These are phyloP conservation scores for Toxonevra muliebris DNA, from an alignment of 2,888 invertebrate genomes.

Conservation along the genomic window DNA sequence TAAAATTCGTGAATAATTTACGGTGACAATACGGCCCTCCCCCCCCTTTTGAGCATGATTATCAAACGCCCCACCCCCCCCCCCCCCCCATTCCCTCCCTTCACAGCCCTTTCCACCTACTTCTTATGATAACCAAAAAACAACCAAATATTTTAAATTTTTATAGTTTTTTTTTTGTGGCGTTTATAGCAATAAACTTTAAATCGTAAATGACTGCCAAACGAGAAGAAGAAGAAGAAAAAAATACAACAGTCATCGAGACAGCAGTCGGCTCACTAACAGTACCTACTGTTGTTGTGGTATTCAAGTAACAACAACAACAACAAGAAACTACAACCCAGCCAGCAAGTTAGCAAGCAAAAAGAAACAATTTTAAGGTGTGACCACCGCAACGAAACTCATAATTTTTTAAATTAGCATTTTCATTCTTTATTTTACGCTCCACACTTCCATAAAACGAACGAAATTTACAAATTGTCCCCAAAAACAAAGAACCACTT, in stretches of 20 bases:
- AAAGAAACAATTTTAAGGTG: constrained; percentile 52
- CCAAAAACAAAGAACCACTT: constrained; percentile 54
- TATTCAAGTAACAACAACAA: not conserved
- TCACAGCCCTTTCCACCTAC: too few species aligned
- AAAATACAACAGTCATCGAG: constrained; percentile 6
- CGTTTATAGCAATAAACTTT: too few species aligned
- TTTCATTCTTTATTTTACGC: constrained; percentile 53
- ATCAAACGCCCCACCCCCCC: too few species aligned
- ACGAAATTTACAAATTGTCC: constrained; percentile 62
- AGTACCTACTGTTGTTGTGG: constrained; percentile 21
- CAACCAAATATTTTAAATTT: constrained; percentile 24
- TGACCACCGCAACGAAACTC: constrained; percentile 61
- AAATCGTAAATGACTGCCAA: too few species aligned
- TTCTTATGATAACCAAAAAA: not conserved
- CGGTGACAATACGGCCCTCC: too few species aligned
- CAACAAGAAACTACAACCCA: not conserved
- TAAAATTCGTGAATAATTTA: too few species aligned
- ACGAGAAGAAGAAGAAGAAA: too few species aligned
- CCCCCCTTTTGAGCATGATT: too few species aligned
- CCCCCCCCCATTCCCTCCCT: too few species aligned
- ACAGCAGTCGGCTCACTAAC: constrained; percentile 21
- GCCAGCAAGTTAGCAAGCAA: constrained; percentile 9
- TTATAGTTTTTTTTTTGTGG: constrained; percentile 29
- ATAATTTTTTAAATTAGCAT: constrained; percentile 61
- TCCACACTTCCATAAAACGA: constrained; percentile 57